Evolutionary conservation across 2,113 vertebrate genomes (phyloP).

Genomic region (Orcinus orca): DNA sequence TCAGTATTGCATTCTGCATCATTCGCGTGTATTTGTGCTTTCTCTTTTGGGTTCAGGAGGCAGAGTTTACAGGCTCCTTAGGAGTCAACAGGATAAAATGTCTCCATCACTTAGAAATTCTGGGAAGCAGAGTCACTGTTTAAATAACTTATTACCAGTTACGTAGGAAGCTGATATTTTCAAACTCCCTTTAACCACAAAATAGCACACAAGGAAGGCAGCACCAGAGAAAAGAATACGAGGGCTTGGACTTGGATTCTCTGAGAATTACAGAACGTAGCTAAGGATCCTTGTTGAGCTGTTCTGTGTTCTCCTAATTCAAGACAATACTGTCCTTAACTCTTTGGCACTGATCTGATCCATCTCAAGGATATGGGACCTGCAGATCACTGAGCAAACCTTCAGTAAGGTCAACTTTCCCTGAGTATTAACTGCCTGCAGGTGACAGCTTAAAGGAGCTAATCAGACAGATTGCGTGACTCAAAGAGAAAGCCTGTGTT

Average conservation of each 20-base stretch:
- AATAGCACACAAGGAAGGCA: constrained; percentile 28
- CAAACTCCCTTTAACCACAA: constrained; percentile 66
- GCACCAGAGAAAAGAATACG: neutral
- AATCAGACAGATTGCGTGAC: neutral
- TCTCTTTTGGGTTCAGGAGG: neutral
- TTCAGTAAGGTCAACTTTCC: neutral
- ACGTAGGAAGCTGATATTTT: constrained; percentile 64
- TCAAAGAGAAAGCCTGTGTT: neutral
- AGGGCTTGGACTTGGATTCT: constrained; percentile 36
- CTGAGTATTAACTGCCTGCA: neutral
- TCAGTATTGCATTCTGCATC: neutral
- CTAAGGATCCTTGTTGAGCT: neutral
- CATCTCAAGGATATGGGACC: neutral
- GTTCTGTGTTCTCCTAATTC: neutral
- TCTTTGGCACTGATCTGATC: neutral
- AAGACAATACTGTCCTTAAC: neutral
- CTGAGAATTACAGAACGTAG: constrained; percentile 16
- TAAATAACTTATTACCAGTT: constrained; percentile 59
- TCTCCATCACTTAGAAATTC: constrained; percentile 49
- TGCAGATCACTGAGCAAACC: neutral
- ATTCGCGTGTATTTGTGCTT: neutral
- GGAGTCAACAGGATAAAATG: constrained; percentile 40
- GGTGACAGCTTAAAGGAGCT: neutral
- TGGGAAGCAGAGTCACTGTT: constrained; percentile 46
- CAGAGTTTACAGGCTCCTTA: neutral